Conservation (phyloP, 2,888 invertebrate genomes). For the Bellardia bayeri region DNA sequence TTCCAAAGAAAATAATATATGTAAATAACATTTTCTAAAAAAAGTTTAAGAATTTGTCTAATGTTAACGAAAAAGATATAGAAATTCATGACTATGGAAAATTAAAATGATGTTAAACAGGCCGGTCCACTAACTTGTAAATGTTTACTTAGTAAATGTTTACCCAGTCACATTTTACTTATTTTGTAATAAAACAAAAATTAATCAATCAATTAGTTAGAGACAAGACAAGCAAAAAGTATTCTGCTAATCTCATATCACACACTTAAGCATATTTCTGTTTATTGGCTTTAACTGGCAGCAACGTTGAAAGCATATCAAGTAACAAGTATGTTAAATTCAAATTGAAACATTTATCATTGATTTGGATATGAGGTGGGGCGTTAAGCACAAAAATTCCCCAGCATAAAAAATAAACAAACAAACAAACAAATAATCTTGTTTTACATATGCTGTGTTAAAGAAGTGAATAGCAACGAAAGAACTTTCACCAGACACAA, state of each 20-base stretch:
- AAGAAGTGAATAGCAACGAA: slow-evolving; percentile 28
- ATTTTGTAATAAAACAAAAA: not conserved
- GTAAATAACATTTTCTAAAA: slow-evolving; percentile 14
- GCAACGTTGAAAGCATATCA: slow-evolving; percentile 27
- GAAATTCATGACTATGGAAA: not conserved
- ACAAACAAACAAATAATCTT: slow-evolving; percentile 22
- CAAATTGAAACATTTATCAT: slow-evolving; percentile 48
- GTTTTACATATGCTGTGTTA: slow-evolving; percentile 35
- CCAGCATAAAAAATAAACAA: slow-evolving; percentile 1
- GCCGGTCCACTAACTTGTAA: slow-evolving; percentile 8
- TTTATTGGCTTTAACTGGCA: not conserved
- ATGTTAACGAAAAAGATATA: slow-evolving; percentile 16
- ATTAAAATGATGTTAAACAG: not conserved
- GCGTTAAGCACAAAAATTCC: slow-evolving; percentile 11
- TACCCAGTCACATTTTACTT: not conserved
- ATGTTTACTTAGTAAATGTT: not conserved
- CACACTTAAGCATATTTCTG: slow-evolving; percentile 21
- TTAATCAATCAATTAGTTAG: slow-evolving; percentile 36
- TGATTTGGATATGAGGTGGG: slow-evolving; percentile 5
- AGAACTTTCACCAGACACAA: slow-evolving; percentile 66
- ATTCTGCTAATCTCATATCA: not conserved
- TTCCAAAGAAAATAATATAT: slow-evolving; percentile 15
- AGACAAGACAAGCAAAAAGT: not conserved
- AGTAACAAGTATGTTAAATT: slow-evolving; percentile 3
- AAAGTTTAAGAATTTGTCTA: slow-evolving; percentile 28